Conservation (phyloP, 1,140 invertebrate species). For the Proales similis region DNA sequence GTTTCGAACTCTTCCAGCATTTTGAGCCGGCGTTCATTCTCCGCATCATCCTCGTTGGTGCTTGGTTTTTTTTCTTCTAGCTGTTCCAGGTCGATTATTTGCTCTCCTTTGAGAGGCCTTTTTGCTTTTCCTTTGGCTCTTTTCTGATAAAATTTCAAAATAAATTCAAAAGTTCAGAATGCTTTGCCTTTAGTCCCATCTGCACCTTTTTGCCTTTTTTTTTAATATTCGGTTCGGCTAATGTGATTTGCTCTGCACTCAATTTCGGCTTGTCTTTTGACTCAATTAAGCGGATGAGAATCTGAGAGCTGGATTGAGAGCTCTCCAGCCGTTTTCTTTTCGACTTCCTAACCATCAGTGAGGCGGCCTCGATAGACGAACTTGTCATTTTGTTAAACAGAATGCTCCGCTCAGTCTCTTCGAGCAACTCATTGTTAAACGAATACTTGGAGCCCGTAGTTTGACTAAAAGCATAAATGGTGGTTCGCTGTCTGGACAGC, state of each 20-base stretch:
- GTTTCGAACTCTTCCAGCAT: conserved; percentile 30
- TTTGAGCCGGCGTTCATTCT: conserved; percentile 29
- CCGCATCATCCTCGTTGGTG: conserved; percentile 26
- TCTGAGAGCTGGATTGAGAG: too few relatives aligned
- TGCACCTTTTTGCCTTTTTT: background rate
- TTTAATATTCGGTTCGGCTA: background rate
- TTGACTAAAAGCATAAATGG: too few relatives aligned
- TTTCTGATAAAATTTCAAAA: background rate
- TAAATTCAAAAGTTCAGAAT: background rate
- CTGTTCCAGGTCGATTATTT: conserved; percentile 1
- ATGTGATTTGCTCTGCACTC: background rate
- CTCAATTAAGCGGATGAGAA: too few relatives aligned
- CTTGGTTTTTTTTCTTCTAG: conserved; percentile 27
- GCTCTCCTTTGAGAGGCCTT: background rate
- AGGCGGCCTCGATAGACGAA: too few relatives aligned
- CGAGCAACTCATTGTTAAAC: too few relatives aligned
- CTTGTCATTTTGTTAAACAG: too few relatives aligned
- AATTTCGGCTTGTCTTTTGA: too few relatives aligned
- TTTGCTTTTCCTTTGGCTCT: conserved; percentile 2
- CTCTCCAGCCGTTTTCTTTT: too few relatives aligned
- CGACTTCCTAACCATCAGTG: too few relatives aligned
- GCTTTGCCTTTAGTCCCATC: background rate
- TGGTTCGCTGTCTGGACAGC: too few relatives aligned
- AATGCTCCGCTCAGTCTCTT: too few relatives aligned
- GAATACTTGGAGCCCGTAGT: too few relatives aligned